Evolutionary conservation across 2,888 invertebrate genomes (phyloP), one percentile per base, ranked within the genome.

Genomic region (Lithodes maja): DNA sequence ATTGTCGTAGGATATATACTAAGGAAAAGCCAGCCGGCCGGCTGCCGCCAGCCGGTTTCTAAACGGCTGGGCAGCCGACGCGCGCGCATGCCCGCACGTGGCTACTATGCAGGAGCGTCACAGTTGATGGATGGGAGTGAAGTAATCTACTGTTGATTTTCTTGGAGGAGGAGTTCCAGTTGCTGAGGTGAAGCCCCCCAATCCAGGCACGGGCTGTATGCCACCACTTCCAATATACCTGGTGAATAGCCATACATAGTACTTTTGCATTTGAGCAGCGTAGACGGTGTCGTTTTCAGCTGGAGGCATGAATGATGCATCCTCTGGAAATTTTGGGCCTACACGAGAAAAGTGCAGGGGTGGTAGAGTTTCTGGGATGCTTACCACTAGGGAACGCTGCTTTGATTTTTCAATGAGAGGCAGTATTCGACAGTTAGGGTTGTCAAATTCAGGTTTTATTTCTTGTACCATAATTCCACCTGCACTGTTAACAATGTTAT

Each of bases 401-500:
- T 55, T 9, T 61, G 82, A 82, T 68, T 68, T 82, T 33, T 61
- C 49, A 33, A 68, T 15, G 50, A 82, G 7, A 68, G 53, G 78
- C 78, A 78, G 82, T 52, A 68, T 82, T 61, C 68, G 82, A 49
- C 1, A 1, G 49, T 82, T 55, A 17, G 82, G 15, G 50, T 2
- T 82, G 2, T 82, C 82, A 33, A 61, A 82, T 49, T 50, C 69
- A 61, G 82, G 68, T 33, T 33, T 82, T 1, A 82, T 33, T 7
- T 81, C 81, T 49, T 61, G 82, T 1, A 82, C 12, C 82, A 82
- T 82, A 33, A 82, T 82, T 82, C 82, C 82, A 68, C 82, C 69
- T 1, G 49, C 82, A 82, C 69, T 84, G 75, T 84, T 84, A 17
- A 75, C 74, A 84, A 74, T 84, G 84, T 84, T 84, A n/a, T n/a